Base-by-base conservation (phyloP, 2,797 vertebrate genomes). In the Myotis pilosus region DNA sequence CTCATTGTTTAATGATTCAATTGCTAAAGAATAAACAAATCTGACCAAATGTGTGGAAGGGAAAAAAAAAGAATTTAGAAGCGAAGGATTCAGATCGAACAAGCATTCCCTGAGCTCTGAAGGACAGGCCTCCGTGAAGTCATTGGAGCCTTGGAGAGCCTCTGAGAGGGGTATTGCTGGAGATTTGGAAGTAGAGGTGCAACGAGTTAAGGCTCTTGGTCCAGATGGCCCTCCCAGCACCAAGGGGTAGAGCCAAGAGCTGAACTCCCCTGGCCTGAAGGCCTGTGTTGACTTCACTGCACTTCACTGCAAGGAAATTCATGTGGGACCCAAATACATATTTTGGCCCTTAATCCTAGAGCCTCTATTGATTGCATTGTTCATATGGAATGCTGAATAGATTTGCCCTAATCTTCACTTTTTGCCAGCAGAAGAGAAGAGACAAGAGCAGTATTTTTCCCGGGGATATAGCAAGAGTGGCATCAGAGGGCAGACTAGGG, bases 291-390 rank as follows among this genome's bases (percentile, higher is more conserved):
- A 79, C 53, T 44, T 71, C 83, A 71, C 74, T 33, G 11, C 17
- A 16, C 0, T 3, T 88, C 62, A 68, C 66, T 47, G n/a, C 5
- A 30, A 90, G 49, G 85, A 93, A 89, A 95, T 74, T 92, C 72
- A 78, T 28, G 36, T 41, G 85, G 62, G 76, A 15, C 51, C 80
- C 47, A 75, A 85, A 68, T 7, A 76, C 23, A 28, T 72, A 69
- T 60, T 87, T 92, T 85, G 72, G 62, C 55, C 68, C 49, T 76
- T 85, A 82, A 85, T 87, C 62, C 68, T 90, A 69, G 57, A 96
- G 88, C 51, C 68, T 91, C 68, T 79, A 87, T 51, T 9, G 51
- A 88, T 71, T 82, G 22, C 57, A 90, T 95, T 79, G 89, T 84
- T 78, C 36, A 10, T 71, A 75, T 91, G 79, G 64, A 94, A 92